A percentile compares a stretch with the other conserved stretches of the same genome.
Evolutionary conservation across 2,113 vertebrate genomes (phyloP).

Genomic region (Muntiacus muntjak): DNA sequence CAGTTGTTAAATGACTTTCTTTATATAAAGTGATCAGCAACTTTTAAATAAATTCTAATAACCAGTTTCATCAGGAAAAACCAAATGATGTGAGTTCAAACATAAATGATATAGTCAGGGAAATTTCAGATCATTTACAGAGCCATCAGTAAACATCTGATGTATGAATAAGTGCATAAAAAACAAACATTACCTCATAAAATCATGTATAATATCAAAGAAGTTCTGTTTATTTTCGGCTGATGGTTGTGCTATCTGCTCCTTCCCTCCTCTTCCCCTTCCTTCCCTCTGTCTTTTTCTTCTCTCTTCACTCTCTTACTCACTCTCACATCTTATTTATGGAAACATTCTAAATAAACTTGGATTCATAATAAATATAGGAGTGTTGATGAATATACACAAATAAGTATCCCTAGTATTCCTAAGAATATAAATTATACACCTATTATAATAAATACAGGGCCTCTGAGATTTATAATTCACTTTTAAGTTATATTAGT

Average conservation of each 20-base stretch:
- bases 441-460: not conserved
- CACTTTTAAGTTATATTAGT: not conserved
- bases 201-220: not conserved
- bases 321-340: not conserved
- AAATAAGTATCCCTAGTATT: not conserved
- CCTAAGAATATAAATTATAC: not conserved
- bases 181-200: not conserved
- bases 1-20: not conserved
- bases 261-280: accelerated
- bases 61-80: not conserved
- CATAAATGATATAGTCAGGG: not conserved
- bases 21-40: not conserved
- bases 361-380: not conserved
- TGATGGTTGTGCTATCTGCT: not conserved
- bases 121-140: not conserved
- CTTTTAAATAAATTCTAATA: not conserved
- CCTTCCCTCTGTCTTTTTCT: not conserved
- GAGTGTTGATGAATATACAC: not conserved
- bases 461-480: not conserved
- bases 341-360: not conserved
- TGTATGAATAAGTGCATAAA: not conserved
- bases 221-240: not conserved
- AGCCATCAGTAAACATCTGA: not conserved
- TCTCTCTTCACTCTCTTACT: too few species aligned
- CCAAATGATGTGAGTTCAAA: not conserved